Base-by-base conservation (phyloP, 1,140 invertebrate species). In the Cotesia chilonis region DNA sequence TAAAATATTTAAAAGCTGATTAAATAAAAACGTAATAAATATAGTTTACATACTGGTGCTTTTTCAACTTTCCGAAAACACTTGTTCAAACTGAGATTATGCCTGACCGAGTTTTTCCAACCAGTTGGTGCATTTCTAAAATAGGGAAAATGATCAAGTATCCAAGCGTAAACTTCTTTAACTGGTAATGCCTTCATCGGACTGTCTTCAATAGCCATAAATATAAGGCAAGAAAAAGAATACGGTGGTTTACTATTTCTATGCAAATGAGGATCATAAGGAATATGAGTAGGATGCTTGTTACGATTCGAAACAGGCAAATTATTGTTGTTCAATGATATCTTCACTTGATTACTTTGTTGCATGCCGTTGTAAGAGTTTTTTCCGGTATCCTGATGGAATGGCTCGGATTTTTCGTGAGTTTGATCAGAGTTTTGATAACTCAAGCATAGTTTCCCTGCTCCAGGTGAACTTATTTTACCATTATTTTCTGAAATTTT, bases 141-240 rank as follows among this genome's bases (percentile, higher is more conserved):
- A 86, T 98, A 99, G 0, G 97, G 97, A 87, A 98, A 99, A 84
- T 98, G 96, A 76, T 95, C 92, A 76, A 97, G 88, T 74, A 99
- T 98, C 97, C 97, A 99, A n/a, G 95, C 92, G 82, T 99, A 99
- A 77, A 99, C 98, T 84, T 98, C 97, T 82, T 97, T 97, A 0
- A 98, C 96, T 1, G 96, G 96, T 68, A 98, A 82, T 4, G 95
- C 95, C 83, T 97, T 94, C 57, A 92, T 91, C 4, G 92, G 90
- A 0, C 95, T 96, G 75, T 96, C 94, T 85, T 98, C 96, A 75
- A 98, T 97, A 17, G 96, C 96, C 96, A 98, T 98, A 87, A 98
- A 98, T 79, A 98, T 98, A 47, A 98, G 90, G 84, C 95, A 97
- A 74, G 95, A 97, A 85, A 95, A 97, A 38, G 96, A 98, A 85